Base-by-base conservation (phyloP, 1,140 invertebrate genomes). In the Cecropterus lyciades region DNA sequence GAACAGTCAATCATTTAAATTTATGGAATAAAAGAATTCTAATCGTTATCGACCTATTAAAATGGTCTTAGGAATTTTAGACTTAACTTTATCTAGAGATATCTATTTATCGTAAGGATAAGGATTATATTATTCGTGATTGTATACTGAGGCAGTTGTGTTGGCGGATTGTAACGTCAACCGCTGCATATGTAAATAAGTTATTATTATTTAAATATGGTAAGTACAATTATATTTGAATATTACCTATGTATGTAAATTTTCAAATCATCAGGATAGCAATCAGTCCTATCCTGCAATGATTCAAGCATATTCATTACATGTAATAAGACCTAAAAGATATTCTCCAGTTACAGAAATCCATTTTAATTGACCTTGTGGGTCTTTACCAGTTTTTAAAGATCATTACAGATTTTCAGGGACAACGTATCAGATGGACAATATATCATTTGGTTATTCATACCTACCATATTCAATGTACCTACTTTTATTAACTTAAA, bases 11-110 rank as follows among this genome's bases (percentile, higher is more conserved):
- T 57, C 37, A 15, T 20, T 2, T 48, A 30, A 48, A 33, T 17
- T 45, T 37, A 55, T 15, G 49, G 45, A 46, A 52, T 63, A 65
- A 65, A 66, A 20, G 7, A 55, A 14, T n/a, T 71, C 55, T 74
- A 70, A 72, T 73, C 70, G 43, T 17, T 66, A 72, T 67, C 72
- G 65, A 74, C 73, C 77, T 76, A 79, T 78, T 82, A 76, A 82
- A 65, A 70, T 46, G 59, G 77, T 73, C 62, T 69, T 73, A 74
- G 67, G 78, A 56, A 75, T 71, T 79, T 30, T 71, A 76, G 67
- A 75, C 80, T 82, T 84, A 84, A 78, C 62, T 63, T 73, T 88
- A 89, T 88, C 85, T 55, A 20, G 1, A 72, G 82, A 82, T 87
- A 80, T 69, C 62, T 65, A 13, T 52, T 77, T 85, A 80, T 84